Conservation (phyloP, 2,888 invertebrate genomes). For the Eilema sororculum region DNA sequence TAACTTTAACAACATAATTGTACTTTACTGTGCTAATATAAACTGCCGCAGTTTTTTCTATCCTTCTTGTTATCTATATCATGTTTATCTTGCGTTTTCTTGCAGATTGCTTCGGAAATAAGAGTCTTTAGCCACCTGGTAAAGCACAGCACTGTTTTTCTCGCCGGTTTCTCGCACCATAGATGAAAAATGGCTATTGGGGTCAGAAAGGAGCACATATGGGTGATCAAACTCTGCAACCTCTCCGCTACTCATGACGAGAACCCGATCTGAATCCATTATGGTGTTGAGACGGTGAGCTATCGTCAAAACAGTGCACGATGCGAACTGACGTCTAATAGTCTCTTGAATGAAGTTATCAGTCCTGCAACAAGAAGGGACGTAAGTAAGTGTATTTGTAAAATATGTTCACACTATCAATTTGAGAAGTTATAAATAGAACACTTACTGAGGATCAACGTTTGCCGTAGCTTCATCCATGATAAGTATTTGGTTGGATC, state of each 20-base stretch:
- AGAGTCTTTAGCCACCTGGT: conserved; percentile 80
- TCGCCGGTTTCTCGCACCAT: conserved; percentile 88
- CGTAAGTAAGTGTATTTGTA: too few relatives aligned
- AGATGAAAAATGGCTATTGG: conserved; percentile 83
- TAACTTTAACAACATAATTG: not conserved
- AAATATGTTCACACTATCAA: conserved; percentile 10
- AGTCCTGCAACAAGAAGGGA: conserved; percentile 80
- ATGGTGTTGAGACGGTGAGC: conserved; percentile 97
- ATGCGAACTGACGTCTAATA: conserved; percentile 91
- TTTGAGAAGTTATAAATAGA: not conserved
- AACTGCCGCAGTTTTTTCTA: not conserved
- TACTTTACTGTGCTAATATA: not conserved
- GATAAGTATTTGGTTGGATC: conserved; percentile 94
- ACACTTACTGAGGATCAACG: conserved; percentile 92
- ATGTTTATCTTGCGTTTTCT: conserved; percentile 64
- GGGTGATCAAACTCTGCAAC: conserved; percentile 90
- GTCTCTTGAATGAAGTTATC: conserved; percentile 94
- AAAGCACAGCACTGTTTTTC: conserved; percentile 81
- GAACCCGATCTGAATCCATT: conserved; percentile 94
- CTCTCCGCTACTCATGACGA: conserved; percentile 88
- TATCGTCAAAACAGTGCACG: conserved; percentile 95
- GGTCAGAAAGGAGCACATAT: conserved; percentile 83
- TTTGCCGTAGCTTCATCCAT: conserved; percentile 98
- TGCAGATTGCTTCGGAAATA: conserved; percentile 73
- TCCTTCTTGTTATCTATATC: not conserved